These are phyloP conservation scores for Cacoxenus indagator DNA, from an alignment of 2,888 invertebrate species.

Conservation along the genomic window DNA sequence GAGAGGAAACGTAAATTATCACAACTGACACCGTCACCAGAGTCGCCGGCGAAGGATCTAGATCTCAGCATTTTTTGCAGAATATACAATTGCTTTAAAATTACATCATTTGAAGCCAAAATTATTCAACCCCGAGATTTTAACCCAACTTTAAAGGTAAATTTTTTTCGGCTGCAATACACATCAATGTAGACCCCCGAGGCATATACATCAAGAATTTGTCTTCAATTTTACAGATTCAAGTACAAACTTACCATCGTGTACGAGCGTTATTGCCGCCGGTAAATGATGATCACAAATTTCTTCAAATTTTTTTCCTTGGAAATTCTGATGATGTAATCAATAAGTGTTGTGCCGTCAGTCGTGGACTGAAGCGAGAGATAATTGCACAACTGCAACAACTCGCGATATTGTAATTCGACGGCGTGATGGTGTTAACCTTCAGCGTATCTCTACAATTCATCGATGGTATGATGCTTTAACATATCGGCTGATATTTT, in stretches of 20 bases:
- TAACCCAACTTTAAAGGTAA: not conserved
- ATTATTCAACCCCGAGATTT: too few species aligned
- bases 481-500: too few species aligned
- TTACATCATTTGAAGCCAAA: constrained; percentile 24
- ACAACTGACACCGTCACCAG: too few species aligned
- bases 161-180: too few species aligned
- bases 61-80: too few species aligned
- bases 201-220: not conserved
- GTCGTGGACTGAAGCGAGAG: not conserved
- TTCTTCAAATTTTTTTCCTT: not conserved
- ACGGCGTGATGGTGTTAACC: not conserved
- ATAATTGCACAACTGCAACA: not conserved
- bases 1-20: too few species aligned
- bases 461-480: too few species aligned
- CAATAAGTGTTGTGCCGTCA: not conserved
- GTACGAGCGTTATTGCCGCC: not conserved
- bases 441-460: too few species aligned
- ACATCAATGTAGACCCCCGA: constrained; percentile 17
- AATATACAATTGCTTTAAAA: constrained; percentile 22
- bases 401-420: not conserved
- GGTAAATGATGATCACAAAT: not conserved
- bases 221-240: not conserved
- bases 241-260: not conserved
- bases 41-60: too few species aligned
- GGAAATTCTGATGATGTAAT: not conserved